Evolutionary conservation across 2,888 invertebrate genomes (phyloP), one percentile per base, ranked within the genome.

Genomic region (Pseudococcus longispinus): DNA sequence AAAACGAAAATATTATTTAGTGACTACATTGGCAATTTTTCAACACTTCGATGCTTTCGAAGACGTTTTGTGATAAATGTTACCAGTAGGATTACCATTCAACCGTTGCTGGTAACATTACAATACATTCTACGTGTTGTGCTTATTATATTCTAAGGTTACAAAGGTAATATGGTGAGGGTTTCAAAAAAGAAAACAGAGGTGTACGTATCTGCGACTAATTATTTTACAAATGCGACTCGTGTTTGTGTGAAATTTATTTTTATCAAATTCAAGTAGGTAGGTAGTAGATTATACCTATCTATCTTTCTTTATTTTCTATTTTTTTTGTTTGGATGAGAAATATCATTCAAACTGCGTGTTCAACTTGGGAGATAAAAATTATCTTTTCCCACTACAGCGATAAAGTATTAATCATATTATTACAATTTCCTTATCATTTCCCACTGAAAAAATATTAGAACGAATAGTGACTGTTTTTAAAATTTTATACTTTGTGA

Each of bases 1-100:
- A 70, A 70, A 70, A 70, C 70, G 70, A 70, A 70, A 70, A 70
- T 70, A 70, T 70, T 70, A 29, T 29, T 70, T 29, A 70, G 18
- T 60, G 20, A 23, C 60, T 70, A 70, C 70, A 70, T 70, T 70
- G 70, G 70, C 70, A 70, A 70, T 70, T 70, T 70, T 70, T 70
- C 70, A 70, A 70, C 70, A 29, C 70, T 29, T 60, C 60, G 60
- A 60, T 60, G 70, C 70, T 70, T 70, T 70, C 70, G 70, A 29
- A 29, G 26, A 70, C 70, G 29, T 29, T 65, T 70, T 29, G 29
- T 70, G 29, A 29, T 70, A 70, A 29, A 70, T 70, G 60, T 60
- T 60, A 60, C 60, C 60, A 60, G 60, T 23, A 60, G 6, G 60
- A 20, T 20, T 23, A 4, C 55, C n/a, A 23, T 29, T 29, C 29